These are phyloP conservation scores for Daubentonia madagascariensis DNA, from an alignment of 2,113 vertebrate genomes.

Conservation along the genomic window DNA sequence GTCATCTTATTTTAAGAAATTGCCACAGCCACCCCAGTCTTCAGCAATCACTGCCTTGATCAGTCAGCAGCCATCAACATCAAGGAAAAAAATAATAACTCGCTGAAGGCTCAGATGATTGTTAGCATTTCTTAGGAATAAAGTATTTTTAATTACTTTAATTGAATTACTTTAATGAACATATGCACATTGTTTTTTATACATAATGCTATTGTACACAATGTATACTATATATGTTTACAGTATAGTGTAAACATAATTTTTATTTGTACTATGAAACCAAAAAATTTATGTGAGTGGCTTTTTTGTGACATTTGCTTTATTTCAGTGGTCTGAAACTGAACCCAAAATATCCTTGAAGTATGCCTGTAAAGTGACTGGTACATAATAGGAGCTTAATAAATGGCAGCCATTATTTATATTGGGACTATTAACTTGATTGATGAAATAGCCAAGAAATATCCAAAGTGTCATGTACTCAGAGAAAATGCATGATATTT, in stretches of 20 bases:
- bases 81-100: not conserved
- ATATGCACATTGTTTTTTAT: not conserved
- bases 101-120: not conserved
- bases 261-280: not conserved
- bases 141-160: not conserved
- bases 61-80: not conserved
- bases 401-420: slow-evolving; percentile 20
- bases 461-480: not conserved
- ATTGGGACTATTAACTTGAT: not conserved
- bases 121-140: not conserved
- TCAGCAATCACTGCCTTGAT: not conserved
- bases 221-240: too few relatives aligned
- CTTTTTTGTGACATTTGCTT: not conserved
- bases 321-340: not conserved
- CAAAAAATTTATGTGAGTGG: not conserved
- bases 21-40: not conserved
- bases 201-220: not conserved
- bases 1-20: not conserved
- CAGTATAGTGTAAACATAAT: not conserved
- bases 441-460: not conserved
- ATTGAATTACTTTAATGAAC: not conserved
- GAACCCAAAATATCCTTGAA: not conserved
- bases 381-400: not conserved
- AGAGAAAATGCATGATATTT: not conserved
- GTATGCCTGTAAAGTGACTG: not conserved